These are phyloP conservation scores for Bedellia somnulentella DNA, from an alignment of 2,888 invertebrate genomes.

Conservation along the genomic window DNA sequence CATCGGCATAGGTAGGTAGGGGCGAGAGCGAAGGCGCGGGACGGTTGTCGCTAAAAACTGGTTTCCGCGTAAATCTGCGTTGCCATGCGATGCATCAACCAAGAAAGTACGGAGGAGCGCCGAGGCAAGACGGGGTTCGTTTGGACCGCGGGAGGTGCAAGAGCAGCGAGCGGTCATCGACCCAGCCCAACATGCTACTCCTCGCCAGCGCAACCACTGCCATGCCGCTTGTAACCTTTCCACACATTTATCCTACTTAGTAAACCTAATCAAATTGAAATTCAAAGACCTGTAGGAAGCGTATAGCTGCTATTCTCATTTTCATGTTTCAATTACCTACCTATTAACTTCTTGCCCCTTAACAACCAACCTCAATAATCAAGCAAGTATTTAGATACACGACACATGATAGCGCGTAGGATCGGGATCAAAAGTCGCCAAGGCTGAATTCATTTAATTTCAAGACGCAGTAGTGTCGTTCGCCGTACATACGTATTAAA, in stretches of 20 bases:
- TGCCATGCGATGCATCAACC: conserved; percentile 51
- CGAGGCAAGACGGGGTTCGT: conserved; percentile 28
- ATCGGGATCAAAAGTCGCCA: conserved; percentile 48
- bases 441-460: conserved; percentile 52
- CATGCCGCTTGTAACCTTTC: background rate
- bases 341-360: conserved; percentile 22
- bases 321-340: too few species aligned
- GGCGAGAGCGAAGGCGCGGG: conserved; percentile 21
- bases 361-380: too few species aligned
- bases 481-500: too few species aligned
- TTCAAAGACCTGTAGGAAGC: too few species aligned
- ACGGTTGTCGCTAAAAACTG: conserved; percentile 38
- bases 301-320: too few species aligned
- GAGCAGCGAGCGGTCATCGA: conserved; percentile 47
- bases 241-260: background rate
- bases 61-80: conserved; percentile 55
- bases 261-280: too few species aligned
- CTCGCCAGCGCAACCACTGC: conserved; percentile 33
- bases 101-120: too few species aligned
- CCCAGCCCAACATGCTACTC: conserved; percentile 32
- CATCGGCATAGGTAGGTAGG: too few species aligned
- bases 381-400: too few species aligned
- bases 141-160: conserved; percentile 43
- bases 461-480: too few species aligned
- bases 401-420: conserved; percentile 44